These are phyloP conservation scores for Bombus confusus DNA, from an alignment of 1,140 invertebrate species.

Conservation along the genomic window DNA sequence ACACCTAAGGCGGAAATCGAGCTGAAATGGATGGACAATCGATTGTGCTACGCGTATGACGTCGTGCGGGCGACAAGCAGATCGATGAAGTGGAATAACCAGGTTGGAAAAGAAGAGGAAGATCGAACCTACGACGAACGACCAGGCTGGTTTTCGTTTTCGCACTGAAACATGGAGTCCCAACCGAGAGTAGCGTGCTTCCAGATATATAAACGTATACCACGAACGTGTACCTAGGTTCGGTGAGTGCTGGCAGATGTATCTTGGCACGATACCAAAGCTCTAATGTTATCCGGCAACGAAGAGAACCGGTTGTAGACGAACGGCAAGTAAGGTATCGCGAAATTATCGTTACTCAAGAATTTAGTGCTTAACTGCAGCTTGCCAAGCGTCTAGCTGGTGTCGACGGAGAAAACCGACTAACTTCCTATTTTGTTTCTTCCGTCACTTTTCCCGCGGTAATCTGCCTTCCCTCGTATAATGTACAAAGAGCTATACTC, in stretches of 20 bases:
- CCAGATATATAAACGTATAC: background rate
- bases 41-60: slow-evolving; percentile 17
- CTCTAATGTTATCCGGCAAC: slow-evolving; percentile 76
- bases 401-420: slow-evolving; percentile 15
- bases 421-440: slow-evolving; percentile 4
- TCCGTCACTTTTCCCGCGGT: background rate
- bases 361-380: slow-evolving; percentile 59
- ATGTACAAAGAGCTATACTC: background rate
- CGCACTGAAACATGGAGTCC: background rate
- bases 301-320: slow-evolving; percentile 55
- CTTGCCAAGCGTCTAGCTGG: slow-evolving; percentile 33
- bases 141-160: background rate
- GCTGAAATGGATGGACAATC: slow-evolving; percentile 44
- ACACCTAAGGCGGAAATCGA: slow-evolving; percentile 28
- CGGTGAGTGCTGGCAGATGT: slow-evolving; percentile 69
- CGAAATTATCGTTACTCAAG: slow-evolving; percentile 72
- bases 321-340: slow-evolving; percentile 60
- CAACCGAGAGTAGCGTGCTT: background rate
- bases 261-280: slow-evolving; percentile 74
- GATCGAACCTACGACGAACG: background rate
- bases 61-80: background rate
- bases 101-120: background rate
- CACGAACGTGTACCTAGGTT: slow-evolving; percentile 6
- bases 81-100: background rate
- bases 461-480: background rate